Percentiles rank a stretch among this genome's conserved stretches.
Conservation (phyloP, 2,797 vertebrate species). For the Rhabdomys pumilio region DNA sequence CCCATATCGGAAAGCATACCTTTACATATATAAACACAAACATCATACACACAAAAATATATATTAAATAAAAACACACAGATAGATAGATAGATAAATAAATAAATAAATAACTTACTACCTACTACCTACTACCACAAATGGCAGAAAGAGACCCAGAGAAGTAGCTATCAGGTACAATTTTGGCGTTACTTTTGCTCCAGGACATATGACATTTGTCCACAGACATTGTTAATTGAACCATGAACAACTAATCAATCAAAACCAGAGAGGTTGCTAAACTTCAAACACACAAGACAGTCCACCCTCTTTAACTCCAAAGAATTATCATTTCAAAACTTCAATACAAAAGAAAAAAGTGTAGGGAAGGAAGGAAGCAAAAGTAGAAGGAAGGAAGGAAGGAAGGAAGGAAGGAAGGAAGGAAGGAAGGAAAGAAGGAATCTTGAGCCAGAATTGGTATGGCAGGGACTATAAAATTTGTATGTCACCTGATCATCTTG, state of each 20-base stretch:
- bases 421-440: neutral
- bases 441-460: neutral
- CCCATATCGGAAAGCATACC: neutral
- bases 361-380: neutral
- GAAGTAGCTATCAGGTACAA: neutral
- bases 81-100: too few species aligned
- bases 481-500: constrained; percentile 20
- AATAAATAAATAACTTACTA: neutral
- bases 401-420: neutral
- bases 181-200: neutral
- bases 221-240: constrained; percentile 29
- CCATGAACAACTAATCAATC: neutral
- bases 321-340: neutral
- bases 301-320: neutral
- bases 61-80: neutral
- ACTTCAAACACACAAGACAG: neutral
- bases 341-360: neutral
- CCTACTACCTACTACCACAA: neutral
- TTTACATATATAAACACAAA: neutral
- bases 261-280: neutral
- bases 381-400: neutral
- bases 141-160: neutral
- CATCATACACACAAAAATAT: neutral
- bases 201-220: neutral
- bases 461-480: neutral